phyloP scores from a whole-genome alignment of 2,797 vertebrate species.

The Enteromius viviparus region DNA sequence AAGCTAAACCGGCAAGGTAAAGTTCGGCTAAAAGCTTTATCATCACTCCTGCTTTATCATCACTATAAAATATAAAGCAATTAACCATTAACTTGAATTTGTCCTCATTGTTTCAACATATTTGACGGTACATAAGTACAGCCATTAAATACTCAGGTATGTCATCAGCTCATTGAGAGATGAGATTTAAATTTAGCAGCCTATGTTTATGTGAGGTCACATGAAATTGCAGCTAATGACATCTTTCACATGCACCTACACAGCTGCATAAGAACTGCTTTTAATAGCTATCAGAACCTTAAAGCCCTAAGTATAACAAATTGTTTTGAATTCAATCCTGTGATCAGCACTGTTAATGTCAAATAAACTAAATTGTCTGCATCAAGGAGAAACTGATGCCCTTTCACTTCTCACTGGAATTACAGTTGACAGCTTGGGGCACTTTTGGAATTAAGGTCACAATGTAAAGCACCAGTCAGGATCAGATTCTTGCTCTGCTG shows the following conservation, averaged over 20 bases:
- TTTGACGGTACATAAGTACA: neutral
- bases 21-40: neutral
- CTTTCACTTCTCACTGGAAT: conserved; percentile 41
- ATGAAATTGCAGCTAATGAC: neutral
- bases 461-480: conserved; percentile 58
- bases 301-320: neutral
- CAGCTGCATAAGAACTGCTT: neutral
- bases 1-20: neutral
- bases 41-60: neutral
- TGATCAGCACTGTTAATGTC: neutral
- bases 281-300: neutral
- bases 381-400: conserved; percentile 14
- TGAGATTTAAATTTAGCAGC: neutral
- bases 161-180: conserved; percentile 11
- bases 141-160: conserved; percentile 3
- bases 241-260: neutral
- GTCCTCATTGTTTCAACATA: neutral
- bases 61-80: neutral
- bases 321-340: neutral
- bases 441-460: conserved; percentile 53
- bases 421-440: conserved; percentile 22
- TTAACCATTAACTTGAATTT: neutral
- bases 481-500: conserved; percentile 63
- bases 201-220: conserved; percentile 1
- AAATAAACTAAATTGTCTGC: neutral